Percentiles rank a stretch among this genome's conserved stretches.
phyloP scores from a whole-genome alignment of 2,888 invertebrate genomes.

The Leptothorax acervorum region DNA sequence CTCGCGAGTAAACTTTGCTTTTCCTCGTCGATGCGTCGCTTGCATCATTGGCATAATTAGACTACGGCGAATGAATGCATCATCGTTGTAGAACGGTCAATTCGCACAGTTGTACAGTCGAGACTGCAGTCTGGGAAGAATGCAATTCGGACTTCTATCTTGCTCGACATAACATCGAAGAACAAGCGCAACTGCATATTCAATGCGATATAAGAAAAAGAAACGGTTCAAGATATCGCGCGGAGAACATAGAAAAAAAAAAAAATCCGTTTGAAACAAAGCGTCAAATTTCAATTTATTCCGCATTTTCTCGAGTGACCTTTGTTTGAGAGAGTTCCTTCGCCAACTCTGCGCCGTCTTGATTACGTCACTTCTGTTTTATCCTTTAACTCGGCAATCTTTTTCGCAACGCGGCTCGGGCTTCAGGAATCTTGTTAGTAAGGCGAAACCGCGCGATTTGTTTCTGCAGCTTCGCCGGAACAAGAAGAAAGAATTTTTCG shows the following conservation, averaged over 20 bases:
- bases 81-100: slow-evolving; percentile 17
- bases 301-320: neutral
- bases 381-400: neutral
- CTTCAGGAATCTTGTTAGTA: neutral
- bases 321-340: neutral
- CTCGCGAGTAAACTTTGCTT: slow-evolving; percentile 22
- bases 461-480: neutral
- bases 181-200: neutral
- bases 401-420: neutral
- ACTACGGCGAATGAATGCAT: slow-evolving; percentile 36
- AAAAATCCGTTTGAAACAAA: neutral
- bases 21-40: slow-evolving; percentile 23
- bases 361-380: slow-evolving; percentile 2
- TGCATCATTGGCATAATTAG: slow-evolving; percentile 42
- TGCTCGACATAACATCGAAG: neutral
- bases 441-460: neutral
- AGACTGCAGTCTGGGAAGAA: neutral
- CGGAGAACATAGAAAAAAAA: neutral
- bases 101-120: neutral
- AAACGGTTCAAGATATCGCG: neutral
- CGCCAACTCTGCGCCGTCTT: neutral
- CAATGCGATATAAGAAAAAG: neutral
- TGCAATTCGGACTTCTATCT: neutral
- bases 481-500: neutral
- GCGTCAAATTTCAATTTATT: neutral